These are phyloP conservation scores for Cnemophilus loriae DNA, from an alignment of 2,113 vertebrate species.

Conservation along the genomic window DNA sequence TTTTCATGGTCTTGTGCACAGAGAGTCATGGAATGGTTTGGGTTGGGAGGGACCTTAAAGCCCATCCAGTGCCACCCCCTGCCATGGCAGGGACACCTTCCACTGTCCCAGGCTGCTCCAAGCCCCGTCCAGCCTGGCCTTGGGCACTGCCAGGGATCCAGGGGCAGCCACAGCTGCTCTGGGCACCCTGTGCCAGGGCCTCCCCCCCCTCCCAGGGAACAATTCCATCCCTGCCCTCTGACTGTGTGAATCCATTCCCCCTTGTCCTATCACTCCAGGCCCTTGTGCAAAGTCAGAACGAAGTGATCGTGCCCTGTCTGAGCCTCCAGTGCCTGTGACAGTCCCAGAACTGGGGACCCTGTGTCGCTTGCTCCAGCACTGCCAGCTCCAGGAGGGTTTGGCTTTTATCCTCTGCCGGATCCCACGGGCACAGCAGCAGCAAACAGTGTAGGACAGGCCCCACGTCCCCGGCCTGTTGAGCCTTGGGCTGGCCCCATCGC, in stretches of 20 bases:
- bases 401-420: background rate
- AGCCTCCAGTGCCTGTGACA: background rate
- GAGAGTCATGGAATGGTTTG: background rate
- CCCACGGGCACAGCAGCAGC: background rate
- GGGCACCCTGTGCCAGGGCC: background rate
- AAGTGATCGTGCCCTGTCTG: background rate
- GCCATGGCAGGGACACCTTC: background rate
- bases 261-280: background rate
- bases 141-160: background rate
- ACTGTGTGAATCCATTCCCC: background rate
- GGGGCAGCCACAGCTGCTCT: background rate
- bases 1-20: background rate
- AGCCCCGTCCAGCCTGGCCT: background rate
- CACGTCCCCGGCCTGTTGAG: background rate
- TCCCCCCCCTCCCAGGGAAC: accelerated
- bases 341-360: background rate
- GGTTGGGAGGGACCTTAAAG: too few relatives aligned
- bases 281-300: background rate
- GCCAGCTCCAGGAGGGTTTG: background rate
- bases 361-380: accelerated
- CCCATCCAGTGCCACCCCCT: accelerated
- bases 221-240: background rate
- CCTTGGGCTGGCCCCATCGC: background rate
- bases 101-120: background rate
- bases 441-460: background rate